Conservation (phyloP, 1,140 invertebrate genomes). For the Macrotrachela quadricornifera region DNA sequence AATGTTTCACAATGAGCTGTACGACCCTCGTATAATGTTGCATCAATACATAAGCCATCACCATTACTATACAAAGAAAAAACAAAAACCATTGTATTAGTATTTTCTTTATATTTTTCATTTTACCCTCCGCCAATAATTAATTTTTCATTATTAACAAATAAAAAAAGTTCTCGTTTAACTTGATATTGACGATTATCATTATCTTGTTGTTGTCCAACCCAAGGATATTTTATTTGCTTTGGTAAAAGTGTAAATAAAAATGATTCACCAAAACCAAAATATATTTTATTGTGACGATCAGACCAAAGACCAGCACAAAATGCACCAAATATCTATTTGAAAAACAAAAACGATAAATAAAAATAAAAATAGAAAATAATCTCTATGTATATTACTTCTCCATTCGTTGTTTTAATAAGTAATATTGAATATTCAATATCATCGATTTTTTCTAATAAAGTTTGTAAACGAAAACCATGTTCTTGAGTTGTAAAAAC, state of each 20-base stretch:
- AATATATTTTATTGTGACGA: slow-evolving; percentile 57
- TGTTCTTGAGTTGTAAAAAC: slow-evolving; percentile 65
- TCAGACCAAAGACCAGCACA: slow-evolving; percentile 66
- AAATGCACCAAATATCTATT: slow-evolving; percentile 63
- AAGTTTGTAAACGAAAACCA: slow-evolving; percentile 74
- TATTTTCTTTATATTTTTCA: too few relatives aligned
- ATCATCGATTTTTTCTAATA: slow-evolving; percentile 71
- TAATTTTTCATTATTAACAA: slow-evolving; percentile 73
- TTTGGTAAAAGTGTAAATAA: slow-evolving; percentile 69
- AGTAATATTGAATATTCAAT: slow-evolving; percentile 71
- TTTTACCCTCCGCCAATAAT: slow-evolving; percentile 71
- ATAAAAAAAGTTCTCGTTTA: slow-evolving; percentile 70
- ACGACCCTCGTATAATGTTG: slow-evolving; percentile 72
- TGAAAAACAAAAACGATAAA: not conserved
- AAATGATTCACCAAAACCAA: slow-evolving; percentile 89
- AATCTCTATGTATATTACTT: too few relatives aligned
- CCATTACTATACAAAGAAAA: slow-evolving; percentile 45
- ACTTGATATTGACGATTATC: slow-evolving; percentile 32
- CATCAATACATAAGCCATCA: slow-evolving; percentile 78
- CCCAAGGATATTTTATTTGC: slow-evolving; percentile 71
- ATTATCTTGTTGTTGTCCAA: slow-evolving; percentile 38
- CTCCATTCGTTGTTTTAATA: slow-evolving; percentile 75
- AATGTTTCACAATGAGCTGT: slow-evolving; percentile 78
- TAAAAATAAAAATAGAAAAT: too few relatives aligned
- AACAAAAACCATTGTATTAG: not conserved